Percentiles rank a stretch among this genome's conserved stretches.
phyloP scores from a whole-genome alignment of 1,140 invertebrate species.

The Diuraphis noxia region DNA sequence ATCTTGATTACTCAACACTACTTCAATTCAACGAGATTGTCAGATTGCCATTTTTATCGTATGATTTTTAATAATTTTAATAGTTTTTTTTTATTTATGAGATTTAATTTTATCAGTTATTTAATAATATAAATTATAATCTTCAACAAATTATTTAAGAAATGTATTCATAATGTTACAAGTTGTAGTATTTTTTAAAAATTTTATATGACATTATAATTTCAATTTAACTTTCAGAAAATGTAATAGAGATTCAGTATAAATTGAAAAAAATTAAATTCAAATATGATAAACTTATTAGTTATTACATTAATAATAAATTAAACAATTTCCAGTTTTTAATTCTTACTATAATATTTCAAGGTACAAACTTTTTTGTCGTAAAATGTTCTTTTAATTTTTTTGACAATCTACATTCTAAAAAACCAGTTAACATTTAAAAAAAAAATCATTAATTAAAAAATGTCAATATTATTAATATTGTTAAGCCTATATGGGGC shows the following conservation, averaged over 20 bases:
- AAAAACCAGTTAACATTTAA: conserved; percentile 86
- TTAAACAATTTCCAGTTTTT: neutral
- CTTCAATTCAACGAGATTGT: neutral
- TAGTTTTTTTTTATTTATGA: too few species aligned
- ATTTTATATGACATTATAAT: neutral
- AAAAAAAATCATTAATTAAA: conserved; percentile 60
- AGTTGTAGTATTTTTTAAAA: neutral
- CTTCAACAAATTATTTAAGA: neutral
- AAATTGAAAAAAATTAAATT: neutral
- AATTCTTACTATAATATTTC: conserved; percentile 34
- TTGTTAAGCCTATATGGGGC: too few species aligned
- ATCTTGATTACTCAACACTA: neutral
- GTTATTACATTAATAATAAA: neutral
- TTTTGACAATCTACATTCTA: conserved; percentile 90
- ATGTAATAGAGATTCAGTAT: neutral
- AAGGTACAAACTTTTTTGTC: conserved; percentile 73
- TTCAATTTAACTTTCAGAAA: neutral
- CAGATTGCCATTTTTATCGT: too few species aligned
- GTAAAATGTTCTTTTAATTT: conserved; percentile 84
- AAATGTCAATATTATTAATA: too few species aligned
- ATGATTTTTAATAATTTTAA: too few species aligned
- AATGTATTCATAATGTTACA: neutral
- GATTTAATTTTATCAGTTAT: neutral
- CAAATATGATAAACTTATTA: neutral
- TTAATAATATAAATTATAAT: neutral